Base-by-base conservation (phyloP, 1,140 invertebrate species). In the Trachelipus rathkii region DNA sequence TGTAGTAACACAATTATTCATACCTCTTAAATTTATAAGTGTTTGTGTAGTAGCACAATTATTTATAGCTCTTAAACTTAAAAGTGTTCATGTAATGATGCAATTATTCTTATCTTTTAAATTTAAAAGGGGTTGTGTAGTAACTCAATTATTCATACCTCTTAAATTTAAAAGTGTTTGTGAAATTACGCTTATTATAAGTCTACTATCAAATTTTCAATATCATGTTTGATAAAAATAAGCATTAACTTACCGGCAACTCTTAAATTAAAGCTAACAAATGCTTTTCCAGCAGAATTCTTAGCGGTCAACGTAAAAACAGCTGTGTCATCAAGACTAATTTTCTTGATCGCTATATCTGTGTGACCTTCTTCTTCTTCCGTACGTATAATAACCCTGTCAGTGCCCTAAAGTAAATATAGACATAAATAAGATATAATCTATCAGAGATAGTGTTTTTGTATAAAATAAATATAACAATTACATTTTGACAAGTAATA, bases 251-350 rank as follows among this genome's bases (percentile, higher is more conserved):
- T 86, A 91, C 90, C 93, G 72, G 93, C 90, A n/a, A 96, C 93
- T 85, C 89, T 87, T 10, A 96, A 88, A 50, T 88, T 88, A 78
- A 93, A 85, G 82, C 94, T 91, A 10, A 90, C 85, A n/a, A 88
- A 86, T 21, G 89, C 88, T 13, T 87, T 87, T 10, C 94, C 94
- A 73, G 90, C 89, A 60, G 87, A 86, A 83, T 93, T 93, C n/a
- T 84, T 86, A 15, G 90, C 90, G 79, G 87, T 88, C 3, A 91
- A 84, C 19, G 87, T 89, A 81, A 92, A 93, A 60, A 87, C 89
- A 10, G 88, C 90, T 4, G 88, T 87, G 82, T 92, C 89, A 24
- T 87, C 86, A 78, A 91, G 85, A 15, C 87, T 84, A 0, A 91
- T 82, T 46, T 88, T 87, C 75, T 87, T 85, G 78, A 93, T 89